Evolutionary conservation across 1,140 invertebrate genomes (phyloP), one percentile per base, ranked within the genome.

Genomic region (Diploscapter pachys): DNA sequence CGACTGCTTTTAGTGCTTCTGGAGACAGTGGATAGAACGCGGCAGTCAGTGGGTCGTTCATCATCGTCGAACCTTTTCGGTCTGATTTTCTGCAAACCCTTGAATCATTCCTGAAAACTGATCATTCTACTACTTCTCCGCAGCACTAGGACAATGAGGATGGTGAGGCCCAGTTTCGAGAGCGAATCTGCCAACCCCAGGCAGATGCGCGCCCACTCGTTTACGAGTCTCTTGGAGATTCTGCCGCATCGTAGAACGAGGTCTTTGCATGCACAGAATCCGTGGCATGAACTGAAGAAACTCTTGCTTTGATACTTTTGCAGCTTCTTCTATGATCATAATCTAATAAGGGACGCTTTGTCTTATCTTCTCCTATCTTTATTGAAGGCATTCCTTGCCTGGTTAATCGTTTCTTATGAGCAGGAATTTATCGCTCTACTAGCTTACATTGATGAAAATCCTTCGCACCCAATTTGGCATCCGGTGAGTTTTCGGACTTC

Each of bases 381-480:
- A 31, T 31, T 31, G 31, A 31, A 31, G 31, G 1, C 31, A 31
- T 31, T 31, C 31, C 31, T 31, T 31, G 31, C 31, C 31, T 31
- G 31, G 31, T 31, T 31, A 31, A 31, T 31, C 31, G 31, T 31
- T 31, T 31, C 31, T 31, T 31, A 31, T 31, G 31, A 31, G 31
- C 31, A 31, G 31, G 31, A 31, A 31, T 31, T 31, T 31, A 31
- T 31, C 68, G 6, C 1, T 31, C 5, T 67, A 3, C 5, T 5
- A 3, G 61, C 56, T 61, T 66, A 85, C 82, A 71, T 95, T 93
- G n/a, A 98, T 89, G 87, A 98, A 98, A 55, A 95, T 91, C 67
- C 91, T 91, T 54, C 93, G 90, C 79, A 97, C 95, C 91, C 94
- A 94, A 81, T 92, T 91, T 4, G 95, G 94, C 95, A 98, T 97